A percentile compares a stretch with the other conserved stretches of the same genome.
These are phyloP conservation scores for Torymus texanus DNA, from an alignment of 2,888 invertebrate genomes.

Conservation along the genomic window DNA sequence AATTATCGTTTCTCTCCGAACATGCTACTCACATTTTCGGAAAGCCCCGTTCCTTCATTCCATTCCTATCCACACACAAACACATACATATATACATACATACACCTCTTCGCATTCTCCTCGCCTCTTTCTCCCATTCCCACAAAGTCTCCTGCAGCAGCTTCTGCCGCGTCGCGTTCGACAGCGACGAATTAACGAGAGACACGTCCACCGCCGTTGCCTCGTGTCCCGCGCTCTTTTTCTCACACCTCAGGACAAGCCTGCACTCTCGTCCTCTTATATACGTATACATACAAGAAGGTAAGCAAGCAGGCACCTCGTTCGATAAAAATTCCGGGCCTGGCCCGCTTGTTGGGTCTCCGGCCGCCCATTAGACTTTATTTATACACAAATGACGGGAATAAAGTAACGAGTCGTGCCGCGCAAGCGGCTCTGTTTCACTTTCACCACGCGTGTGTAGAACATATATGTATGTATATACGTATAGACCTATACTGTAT, in stretches of 20 bases:
- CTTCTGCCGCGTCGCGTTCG: conserved; percentile 29
- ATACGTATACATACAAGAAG: background rate
- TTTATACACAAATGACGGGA: conserved; percentile 61
- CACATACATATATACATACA: no score
- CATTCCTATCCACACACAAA: no score
- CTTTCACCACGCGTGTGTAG: conserved; percentile 39
- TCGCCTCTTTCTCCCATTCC: background rate
- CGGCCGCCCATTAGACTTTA: conserved; percentile 56
- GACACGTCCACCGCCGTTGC: conserved; percentile 29
- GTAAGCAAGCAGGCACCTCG: background rate
- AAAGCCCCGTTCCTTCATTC: background rate
- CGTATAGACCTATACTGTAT: background rate
- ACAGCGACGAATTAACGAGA: conserved; percentile 49
- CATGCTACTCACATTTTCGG: background rate
- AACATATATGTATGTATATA: background rate
- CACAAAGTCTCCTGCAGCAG: background rate
- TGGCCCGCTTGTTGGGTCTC: conserved; percentile 20
- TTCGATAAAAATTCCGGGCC: conserved; percentile 51
- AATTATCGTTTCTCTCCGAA: no score
- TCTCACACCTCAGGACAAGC: conserved; percentile 46
- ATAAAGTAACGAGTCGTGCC: conserved; percentile 60
- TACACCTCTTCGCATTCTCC: background rate
- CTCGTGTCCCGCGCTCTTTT: conserved; percentile 28
- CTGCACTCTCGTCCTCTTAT: background rate
- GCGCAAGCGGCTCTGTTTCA: conserved; percentile 24